Evolutionary conservation across 2,113 vertebrate genomes (phyloP), one percentile per base, ranked within the genome.

Genomic region (Ceyx margarethae): DNA sequence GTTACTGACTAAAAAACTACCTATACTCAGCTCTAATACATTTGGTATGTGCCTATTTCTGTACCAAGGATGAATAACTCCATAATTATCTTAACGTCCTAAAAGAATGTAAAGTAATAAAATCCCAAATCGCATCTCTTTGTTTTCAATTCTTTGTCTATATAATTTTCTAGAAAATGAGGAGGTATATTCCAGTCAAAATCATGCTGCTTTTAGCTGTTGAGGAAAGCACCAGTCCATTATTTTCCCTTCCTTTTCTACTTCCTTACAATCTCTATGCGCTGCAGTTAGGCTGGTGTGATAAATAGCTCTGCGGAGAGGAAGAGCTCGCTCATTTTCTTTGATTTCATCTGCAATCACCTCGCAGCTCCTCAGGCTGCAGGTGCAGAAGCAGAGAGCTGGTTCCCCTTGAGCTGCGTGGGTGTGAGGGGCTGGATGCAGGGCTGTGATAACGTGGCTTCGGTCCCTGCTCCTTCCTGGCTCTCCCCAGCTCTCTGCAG

Each of bases 281-380:
- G 37, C 74, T 48, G 42, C 90, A 84, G 82, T 68, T 87, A 66
- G 86, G 73, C 58, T 77, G 75, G 78, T 64, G 88, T 94, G 95
- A 95, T 78, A 72, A 90, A 95, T 85, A 88, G 88, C 92, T 90
- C 94, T 91, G 76, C 85, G 90, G 90, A 91, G 91, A 72, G 85
- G 46, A 75, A 81, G 93, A 95, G 85, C 77, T 84, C 90, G 57
- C 74, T 88, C 21, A 3, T 90, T 90, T 94, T 88, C 90, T 81
- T 88, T 83, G 83, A 88, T 95, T 91, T 84, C 91, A 89, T 68
- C 85, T 88, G 73, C 85, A 90, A 77, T 92, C 90, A 85, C 87
- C 93, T 92, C 90, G 43, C 74, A 80, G 82, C 76, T 58, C 56
- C 23, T 51, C 68, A 67, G 78, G 68, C 90, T 92, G 93, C 87